A percentile compares a stretch with the other conserved stretches of the same genome.
Evolutionary conservation across 2,797 vertebrate species (phyloP).

Genomic region (Anolis apletophallus): DNA sequence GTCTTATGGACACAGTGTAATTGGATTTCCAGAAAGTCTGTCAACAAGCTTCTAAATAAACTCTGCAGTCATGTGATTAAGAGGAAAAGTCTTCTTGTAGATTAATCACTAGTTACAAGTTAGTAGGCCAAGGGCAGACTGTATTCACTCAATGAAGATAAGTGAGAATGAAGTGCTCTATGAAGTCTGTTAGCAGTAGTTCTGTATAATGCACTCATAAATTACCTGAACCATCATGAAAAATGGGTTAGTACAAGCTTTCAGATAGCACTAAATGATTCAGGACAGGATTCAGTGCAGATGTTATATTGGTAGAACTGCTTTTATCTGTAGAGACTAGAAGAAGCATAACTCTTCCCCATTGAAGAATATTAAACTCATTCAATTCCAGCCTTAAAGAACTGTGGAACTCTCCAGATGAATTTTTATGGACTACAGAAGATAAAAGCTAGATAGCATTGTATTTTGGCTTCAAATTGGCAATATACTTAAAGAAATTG

Average conservation of each 20-base stretch:
- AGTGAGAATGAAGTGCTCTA: not conserved
- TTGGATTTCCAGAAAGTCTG: not conserved
- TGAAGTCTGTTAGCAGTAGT: not conserved
- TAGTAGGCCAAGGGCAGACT: not conserved
- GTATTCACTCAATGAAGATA: not conserved
- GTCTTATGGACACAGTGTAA: not conserved
- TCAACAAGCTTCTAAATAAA: conserved; percentile 6
- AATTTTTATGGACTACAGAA: not conserved
- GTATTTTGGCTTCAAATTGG: not conserved
- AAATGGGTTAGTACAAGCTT: not conserved
- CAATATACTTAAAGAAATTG: not conserved
- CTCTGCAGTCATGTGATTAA: not conserved
- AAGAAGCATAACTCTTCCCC: not conserved
- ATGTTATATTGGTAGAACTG: not conserved
- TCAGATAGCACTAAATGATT: not conserved
- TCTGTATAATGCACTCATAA: not conserved
- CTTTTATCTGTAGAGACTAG: not conserved
- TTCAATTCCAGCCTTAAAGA: not conserved
- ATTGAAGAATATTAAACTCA: not conserved
- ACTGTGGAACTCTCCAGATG: not conserved
- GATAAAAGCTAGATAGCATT: not conserved
- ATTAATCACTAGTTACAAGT: not conserved
- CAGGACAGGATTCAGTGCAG: not conserved
- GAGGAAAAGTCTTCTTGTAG: not conserved
- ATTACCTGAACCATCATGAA: not conserved